Evolutionary conservation across 2,888 invertebrate genomes (phyloP).

Genomic region (Athetis lepigone): DNA sequence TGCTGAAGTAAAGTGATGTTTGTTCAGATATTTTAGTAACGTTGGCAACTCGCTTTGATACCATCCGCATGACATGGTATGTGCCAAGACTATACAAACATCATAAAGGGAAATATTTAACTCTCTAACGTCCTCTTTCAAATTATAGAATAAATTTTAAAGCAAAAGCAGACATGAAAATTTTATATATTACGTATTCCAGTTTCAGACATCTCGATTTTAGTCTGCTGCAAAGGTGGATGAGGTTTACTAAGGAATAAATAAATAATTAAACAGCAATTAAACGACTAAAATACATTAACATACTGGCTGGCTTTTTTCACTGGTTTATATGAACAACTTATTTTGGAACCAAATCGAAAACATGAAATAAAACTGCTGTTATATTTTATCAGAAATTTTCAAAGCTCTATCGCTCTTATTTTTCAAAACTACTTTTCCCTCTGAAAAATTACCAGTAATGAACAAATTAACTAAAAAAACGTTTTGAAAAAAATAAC

Average conservation of each 20-base stretch:
- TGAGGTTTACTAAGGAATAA: not conserved
- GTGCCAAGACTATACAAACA: conserved; percentile 16
- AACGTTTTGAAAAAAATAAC: not conserved
- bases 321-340: not conserved
- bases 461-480: not conserved
- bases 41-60: conserved; percentile 30
- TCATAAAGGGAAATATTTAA: not conserved
- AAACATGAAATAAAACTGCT: not conserved
- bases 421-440: no score
- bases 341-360: not conserved
- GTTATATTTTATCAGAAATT: no score
- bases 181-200: no score
- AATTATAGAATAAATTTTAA: not conserved
- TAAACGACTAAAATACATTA: not conserved
- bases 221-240: not conserved
- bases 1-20: conserved; percentile 7
- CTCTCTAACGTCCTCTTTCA: not conserved
- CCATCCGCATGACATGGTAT: conserved; percentile 12
- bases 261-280: not conserved
- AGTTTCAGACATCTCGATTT: no score
- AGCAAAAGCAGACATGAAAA: not conserved
- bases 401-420: no score
- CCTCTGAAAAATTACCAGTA: not conserved
- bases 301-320: not conserved
- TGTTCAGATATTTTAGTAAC: conserved; percentile 1